Evolutionary conservation across 2,113 vertebrate species (phyloP), one percentile per base, ranked within the genome.

Genomic region (Tinamus guttatus): DNA sequence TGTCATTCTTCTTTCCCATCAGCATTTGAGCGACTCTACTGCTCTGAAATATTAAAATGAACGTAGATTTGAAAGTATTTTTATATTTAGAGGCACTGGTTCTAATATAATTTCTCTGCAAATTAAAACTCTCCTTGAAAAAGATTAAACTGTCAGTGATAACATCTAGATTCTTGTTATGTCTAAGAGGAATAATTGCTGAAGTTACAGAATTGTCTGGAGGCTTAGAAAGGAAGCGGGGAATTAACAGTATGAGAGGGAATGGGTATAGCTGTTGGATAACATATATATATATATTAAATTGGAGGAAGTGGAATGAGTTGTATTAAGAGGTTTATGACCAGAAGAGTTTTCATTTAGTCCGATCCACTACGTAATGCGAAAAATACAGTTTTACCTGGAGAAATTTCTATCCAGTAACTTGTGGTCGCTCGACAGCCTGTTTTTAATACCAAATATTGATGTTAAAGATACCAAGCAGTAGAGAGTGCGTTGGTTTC

Each of bases 81-180:
- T 96, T 95, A 17, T 92, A 91, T 96, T 97, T 93, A 76, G 92
- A 86, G 70, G 80, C 87, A 84, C 60, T 73, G 90, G 91, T 95
- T 96, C 85, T 84, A 84, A 94, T 92, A 81, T 93, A 88, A 96
- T 95, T 96, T 96, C 56, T 93, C 56, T 36, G 70, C 92, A 93
- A 95, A 97, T 97, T 95, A 96, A 96, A 96, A 95, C 62, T 96
- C 88, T 81, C 69, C 94, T 94, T 93, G 90, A 92, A 81, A 95
- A 96, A 94, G 88, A 94, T 97, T 97, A 96, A 95, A 96, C 83
- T 95, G 94, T 93, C 94, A 90, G 47, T 69, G 96, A 96, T 97
- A 96, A 81, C 93, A 94, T 97, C 94, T 75, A 71, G 18, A 92
- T 90, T 96, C 94, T 93, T 96, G 90, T 97, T 96, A 94, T 90